Evolutionary conservation across 2,113 vertebrate species (phyloP).

Genomic region (Tachuris rubrigastra): DNA sequence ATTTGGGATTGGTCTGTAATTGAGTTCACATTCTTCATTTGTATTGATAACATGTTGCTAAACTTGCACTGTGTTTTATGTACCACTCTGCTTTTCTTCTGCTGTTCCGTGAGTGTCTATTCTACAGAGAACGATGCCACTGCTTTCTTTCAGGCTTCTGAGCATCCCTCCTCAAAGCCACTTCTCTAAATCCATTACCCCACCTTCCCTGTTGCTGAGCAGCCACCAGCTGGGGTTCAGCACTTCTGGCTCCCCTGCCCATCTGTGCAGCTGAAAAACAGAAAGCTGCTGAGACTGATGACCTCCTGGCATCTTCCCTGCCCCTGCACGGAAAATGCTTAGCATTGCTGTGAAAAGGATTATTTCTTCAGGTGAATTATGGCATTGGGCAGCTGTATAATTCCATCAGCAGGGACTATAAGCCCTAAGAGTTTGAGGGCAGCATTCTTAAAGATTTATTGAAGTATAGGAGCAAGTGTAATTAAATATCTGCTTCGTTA

Average conservation of each 20-base stretch:
- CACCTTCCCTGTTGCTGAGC: neutral
- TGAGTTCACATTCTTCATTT: neutral
- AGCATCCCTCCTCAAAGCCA: neutral
- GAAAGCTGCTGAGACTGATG: neutral
- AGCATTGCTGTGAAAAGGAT: neutral
- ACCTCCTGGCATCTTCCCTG: neutral
- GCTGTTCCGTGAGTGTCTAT: neutral
- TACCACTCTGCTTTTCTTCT: neutral
- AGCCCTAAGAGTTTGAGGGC: neutral
- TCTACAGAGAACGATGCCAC: rapidly evolving
- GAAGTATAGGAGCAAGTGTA: neutral
- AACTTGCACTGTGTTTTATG: neutral
- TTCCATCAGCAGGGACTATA: neutral
- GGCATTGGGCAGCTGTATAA: neutral
- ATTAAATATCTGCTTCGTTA: neutral
- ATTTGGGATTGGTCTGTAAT: neutral
- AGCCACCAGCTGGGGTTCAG: neutral
- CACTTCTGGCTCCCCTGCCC: neutral
- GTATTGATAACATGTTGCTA: neutral
- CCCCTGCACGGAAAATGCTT: neutral
- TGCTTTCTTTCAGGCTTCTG: neutral
- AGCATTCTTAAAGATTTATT: neutral
- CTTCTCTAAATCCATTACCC: neutral
- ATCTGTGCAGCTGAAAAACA: neutral
- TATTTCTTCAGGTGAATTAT: neutral